Evolutionary conservation across 1,140 invertebrate genomes (phyloP).

Genomic region (Ostrea edulis): DNA sequence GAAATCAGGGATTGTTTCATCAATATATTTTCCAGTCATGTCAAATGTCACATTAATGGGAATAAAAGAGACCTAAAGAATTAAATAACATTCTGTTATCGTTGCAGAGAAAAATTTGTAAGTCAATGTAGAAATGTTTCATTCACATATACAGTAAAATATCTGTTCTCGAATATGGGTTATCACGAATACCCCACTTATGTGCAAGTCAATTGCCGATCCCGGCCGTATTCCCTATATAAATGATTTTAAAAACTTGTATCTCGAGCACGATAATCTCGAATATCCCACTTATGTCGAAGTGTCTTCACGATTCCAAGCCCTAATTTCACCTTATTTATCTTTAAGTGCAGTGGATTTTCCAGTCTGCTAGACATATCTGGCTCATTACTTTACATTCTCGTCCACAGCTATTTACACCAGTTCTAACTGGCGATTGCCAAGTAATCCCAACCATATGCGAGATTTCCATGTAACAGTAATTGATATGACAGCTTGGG

Average conservation of each 20-base stretch:
- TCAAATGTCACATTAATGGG: background rate
- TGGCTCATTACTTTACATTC: background rate
- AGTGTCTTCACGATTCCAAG: background rate
- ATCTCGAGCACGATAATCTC: background rate
- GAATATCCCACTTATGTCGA: background rate
- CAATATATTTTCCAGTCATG: background rate
- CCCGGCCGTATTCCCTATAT: background rate
- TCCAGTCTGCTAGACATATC: background rate
- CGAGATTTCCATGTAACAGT: no score
- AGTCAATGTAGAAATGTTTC: no score
- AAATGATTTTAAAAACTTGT: background rate
- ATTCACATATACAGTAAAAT: no score
- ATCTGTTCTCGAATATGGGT: background rate
- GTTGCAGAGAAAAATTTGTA: no score
- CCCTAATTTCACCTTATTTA: background rate
- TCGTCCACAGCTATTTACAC: no score
- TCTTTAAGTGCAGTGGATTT: background rate
- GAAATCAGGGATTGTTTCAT: background rate
- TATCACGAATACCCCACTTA: background rate
- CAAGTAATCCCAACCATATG: no score
- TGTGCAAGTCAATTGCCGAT: background rate
- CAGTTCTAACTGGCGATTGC: no score
- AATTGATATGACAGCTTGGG: no score
- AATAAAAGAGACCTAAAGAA: slow-evolving; percentile 8
- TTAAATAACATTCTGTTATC: background rate